Conservation (phyloP, 1,140 invertebrate genomes). For the Pristionchus pacificus region DNA sequence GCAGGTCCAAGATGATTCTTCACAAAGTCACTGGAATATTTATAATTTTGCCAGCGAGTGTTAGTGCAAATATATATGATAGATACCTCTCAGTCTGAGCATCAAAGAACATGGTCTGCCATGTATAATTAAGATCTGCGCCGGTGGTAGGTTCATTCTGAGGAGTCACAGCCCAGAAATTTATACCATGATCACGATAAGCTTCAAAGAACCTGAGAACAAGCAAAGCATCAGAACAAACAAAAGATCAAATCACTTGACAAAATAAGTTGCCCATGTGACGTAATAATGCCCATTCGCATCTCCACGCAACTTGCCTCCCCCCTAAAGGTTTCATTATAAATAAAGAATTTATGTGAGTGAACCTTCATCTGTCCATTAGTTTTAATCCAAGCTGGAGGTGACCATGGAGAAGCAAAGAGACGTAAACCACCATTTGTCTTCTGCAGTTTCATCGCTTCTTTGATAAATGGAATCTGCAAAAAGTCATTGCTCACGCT, state of each 20-base stretch:
- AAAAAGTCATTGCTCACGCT: not conserved
- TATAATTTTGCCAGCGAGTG: no score
- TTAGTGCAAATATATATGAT: no score
- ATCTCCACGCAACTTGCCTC: conserved; percentile 9
- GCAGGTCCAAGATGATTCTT: conserved; percentile 12
- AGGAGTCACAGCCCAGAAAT: conserved; percentile 21
- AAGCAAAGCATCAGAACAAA: not conserved
- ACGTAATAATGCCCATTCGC: conserved; percentile 12
- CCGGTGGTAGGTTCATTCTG: conserved; percentile 17
- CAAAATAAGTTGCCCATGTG: conserved; percentile 17
- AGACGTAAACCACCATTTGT: not conserved
- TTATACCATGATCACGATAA: conserved; percentile 11
- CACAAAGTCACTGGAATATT: conserved; percentile 27
- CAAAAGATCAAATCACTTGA: conserved; percentile 3
- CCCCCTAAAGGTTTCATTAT: no score
- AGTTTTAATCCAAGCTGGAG: conserved; percentile 27
- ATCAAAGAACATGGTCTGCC: conserved; percentile 14
- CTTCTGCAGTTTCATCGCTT: not conserved
- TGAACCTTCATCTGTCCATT: conserved; percentile 19
- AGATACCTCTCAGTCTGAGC: not conserved
- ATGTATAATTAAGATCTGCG: conserved; percentile 3
- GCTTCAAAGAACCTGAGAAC: conserved; percentile 25
- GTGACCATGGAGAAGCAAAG: not conserved
- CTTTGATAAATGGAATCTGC: conserved; percentile 18
- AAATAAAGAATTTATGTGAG: no score